A percentile compares a stretch with the other conserved stretches of the same genome.
Evolutionary conservation across 2,888 invertebrate species (phyloP).

Genomic region (Eucera pruinosa): DNA sequence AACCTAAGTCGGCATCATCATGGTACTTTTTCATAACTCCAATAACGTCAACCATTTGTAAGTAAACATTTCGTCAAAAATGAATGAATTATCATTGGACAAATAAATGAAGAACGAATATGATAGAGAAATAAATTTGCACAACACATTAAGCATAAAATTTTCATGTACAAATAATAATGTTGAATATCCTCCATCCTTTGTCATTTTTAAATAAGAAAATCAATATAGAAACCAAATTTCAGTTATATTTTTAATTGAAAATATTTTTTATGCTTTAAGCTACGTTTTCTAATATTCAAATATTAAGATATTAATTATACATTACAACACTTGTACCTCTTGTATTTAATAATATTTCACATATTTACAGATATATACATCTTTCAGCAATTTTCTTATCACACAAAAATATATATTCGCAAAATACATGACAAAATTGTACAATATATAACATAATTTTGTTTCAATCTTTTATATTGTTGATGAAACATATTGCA

Average conservation of each 20-base stretch:
- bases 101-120: slow-evolving; percentile 6
- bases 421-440: too few species aligned
- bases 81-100: background rate
- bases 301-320: too few species aligned
- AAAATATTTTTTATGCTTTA: background rate
- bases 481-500: too few species aligned
- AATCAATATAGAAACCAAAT: background rate
- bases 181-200: background rate
- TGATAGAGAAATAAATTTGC: slow-evolving; percentile 9
- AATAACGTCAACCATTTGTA: background rate
- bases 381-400: too few species aligned
- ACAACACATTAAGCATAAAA: background rate
- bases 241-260: background rate
- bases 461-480: too few species aligned
- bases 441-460: too few species aligned
- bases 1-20: background rate
- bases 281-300: too few species aligned
- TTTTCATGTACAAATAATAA: background rate
- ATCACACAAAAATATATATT: too few species aligned
- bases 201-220: background rate
- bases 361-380: too few species aligned
- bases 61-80: slow-evolving; percentile 18
- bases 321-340: too few species aligned
- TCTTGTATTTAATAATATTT: too few species aligned
- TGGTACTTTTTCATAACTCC: background rate